Evolutionary conservation across 2,888 invertebrate species (phyloP), one percentile per base, ranked within the genome.

Genomic region (Priocnemis perturbator): DNA sequence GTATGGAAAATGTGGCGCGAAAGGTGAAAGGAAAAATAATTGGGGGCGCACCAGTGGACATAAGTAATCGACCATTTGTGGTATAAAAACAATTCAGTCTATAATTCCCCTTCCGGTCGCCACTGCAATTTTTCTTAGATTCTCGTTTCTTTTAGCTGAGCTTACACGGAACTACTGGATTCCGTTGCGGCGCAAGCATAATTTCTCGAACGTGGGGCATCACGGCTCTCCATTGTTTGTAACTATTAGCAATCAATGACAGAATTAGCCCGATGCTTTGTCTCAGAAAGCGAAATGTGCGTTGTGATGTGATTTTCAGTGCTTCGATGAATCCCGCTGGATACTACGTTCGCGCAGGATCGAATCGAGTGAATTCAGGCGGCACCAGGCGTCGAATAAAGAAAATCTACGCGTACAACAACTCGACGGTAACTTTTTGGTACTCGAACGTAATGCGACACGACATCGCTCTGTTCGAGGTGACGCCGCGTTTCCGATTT

Each of bases 151-250:
- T 76, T 2, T 56, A 83, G 83, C 59, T 83, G 5, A 76, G 80
- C 45, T 60, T 84, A 20, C 76, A 78, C 30, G 15, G 50, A 20
- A 56, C 44, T 26, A 1, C 3, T 2, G 60, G 65, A 17, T 77
- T 80, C 45, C 5, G 58, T 1, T 84, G 84, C 21, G 82, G 84
- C 9, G 84, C 80, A 0, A 77, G 64, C 44, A 79, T 84, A 26
- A 47, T 84, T 19, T 81, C 81, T 3, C 37, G 21, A 15, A 67
- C 48, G 23, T 83, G 81, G 79, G 79, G 65, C 5, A 69, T 84
- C 15, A 76, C 83, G 0, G 84, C 84, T 14, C 73, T 78, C 15
- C 84, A 84, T 68, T 84, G 84, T 62, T 15, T 84, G 84, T 83
- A 74, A 78, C 72, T 64, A 67, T 44, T 55, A 17, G 15, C n/a